phyloP scores from a whole-genome alignment of 2,888 invertebrate genomes.

The Margaritifera margaritifera region DNA sequence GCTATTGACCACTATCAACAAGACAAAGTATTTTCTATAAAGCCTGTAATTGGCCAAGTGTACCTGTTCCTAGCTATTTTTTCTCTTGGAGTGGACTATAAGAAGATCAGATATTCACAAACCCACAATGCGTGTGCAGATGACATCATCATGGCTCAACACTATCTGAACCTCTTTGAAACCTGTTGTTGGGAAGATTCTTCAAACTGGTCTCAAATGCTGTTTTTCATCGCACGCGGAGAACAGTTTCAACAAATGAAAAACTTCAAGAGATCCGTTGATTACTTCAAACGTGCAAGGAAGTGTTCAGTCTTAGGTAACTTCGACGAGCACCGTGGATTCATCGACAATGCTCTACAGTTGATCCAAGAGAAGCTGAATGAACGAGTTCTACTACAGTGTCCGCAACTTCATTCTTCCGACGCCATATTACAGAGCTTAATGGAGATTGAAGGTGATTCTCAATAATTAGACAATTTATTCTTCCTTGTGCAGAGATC shows the following conservation, averaged over 20 bases:
- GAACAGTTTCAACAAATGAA: constrained; percentile 7
- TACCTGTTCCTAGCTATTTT: constrained; percentile 12
- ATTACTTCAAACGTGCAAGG: constrained; percentile 5
- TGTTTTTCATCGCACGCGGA: constrained; percentile 8
- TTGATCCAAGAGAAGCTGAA: background rate
- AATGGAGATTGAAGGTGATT: background rate
- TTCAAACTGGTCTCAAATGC: constrained; percentile 12
- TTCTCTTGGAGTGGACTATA: constrained; percentile 8
- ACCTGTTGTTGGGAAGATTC: constrained; percentile 11
- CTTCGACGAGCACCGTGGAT: constrained; percentile 1
- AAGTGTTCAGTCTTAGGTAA: constrained; percentile 3
- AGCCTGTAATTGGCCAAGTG: constrained; percentile 13
- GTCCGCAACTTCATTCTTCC: background rate
- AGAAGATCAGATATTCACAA: background rate
- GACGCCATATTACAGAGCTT: background rate
- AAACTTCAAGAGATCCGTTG: constrained; percentile 2
- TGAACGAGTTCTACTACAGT: background rate
- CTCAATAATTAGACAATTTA: background rate
- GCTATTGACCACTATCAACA: constrained; percentile 9
- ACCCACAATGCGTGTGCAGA: background rate
- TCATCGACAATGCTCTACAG: background rate
- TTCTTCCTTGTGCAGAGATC: no score
- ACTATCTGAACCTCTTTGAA: constrained; percentile 12
- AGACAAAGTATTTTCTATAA: constrained; percentile 8
- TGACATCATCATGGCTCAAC: background rate